A percentile compares a stretch with the other conserved stretches of the same genome.
These are phyloP conservation scores for Urechis unicinctus DNA, from an alignment of 2,888 invertebrate genomes.

Conservation along the genomic window DNA sequence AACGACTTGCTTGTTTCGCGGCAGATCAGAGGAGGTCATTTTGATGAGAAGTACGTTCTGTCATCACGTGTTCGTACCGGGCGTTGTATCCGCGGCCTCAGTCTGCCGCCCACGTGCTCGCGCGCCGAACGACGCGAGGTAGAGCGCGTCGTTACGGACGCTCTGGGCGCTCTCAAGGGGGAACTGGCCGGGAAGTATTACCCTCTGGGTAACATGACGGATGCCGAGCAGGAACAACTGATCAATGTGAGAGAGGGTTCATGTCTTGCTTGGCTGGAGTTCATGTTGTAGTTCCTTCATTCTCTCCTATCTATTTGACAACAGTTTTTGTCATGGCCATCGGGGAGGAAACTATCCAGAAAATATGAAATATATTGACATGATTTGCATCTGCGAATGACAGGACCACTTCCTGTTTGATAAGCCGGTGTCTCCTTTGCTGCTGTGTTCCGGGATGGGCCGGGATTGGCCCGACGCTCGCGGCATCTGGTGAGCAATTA, in stretches of 20 bases:
- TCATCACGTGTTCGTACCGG: slow-evolving; percentile 26
- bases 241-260: slow-evolving; percentile 15
- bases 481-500: slow-evolving; percentile 11
- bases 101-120: slow-evolving; percentile 24
- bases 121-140: slow-evolving; percentile 27
- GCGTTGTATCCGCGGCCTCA: slow-evolving; percentile 23
- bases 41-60: slow-evolving; percentile 25
- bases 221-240: slow-evolving; percentile 18
- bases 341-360: no score
- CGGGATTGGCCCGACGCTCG: slow-evolving; percentile 11
- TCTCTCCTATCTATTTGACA: no score
- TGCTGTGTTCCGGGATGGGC: slow-evolving; percentile 6
- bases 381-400: no score
- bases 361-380: no score
- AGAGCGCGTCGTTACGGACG: slow-evolving; percentile 20
- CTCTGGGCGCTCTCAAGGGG: slow-evolving; percentile 19
- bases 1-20: no score
- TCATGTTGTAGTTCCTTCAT: no score
- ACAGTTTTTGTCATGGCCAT: no score
- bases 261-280: no score
- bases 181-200: slow-evolving; percentile 24
- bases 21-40: slow-evolving; percentile 17
- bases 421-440: slow-evolving; percentile 2
- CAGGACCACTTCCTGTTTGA: slow-evolving; percentile 8
- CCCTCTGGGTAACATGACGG: slow-evolving; percentile 21